Evolutionary conservation across 2,113 vertebrate genomes (phyloP).

Genomic region (Beaufortia kweichowensis): DNA sequence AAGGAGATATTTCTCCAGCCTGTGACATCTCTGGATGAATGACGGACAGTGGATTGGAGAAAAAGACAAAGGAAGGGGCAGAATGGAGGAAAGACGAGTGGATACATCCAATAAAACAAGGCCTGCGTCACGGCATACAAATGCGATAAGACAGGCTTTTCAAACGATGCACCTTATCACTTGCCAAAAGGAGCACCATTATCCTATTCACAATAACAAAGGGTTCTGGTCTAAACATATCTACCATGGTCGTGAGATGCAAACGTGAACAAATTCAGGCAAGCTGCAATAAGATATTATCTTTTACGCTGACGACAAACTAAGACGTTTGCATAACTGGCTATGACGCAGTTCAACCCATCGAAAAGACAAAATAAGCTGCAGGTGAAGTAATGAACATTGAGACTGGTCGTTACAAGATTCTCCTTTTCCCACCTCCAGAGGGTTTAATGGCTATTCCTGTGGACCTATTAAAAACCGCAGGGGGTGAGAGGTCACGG

Average conservation of each 20-base stretch:
- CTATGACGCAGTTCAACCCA: neutral
- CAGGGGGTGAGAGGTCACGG: constrained; percentile 56
- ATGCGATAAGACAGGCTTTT: constrained; percentile 55
- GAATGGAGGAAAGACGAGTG: constrained; percentile 54
- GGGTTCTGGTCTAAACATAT: constrained; percentile 43
- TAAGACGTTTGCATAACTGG: neutral
- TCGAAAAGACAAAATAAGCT: neutral
- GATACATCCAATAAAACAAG: constrained; percentile 78
- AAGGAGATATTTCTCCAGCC: constrained; percentile 72
- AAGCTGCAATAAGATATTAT: neutral
- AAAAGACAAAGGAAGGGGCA: constrained; percentile 60
- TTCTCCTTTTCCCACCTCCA: constrained; percentile 49
- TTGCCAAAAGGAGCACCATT: constrained; percentile 41
- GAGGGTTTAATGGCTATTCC: constrained; percentile 56
- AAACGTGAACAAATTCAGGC: constrained; percentile 10
- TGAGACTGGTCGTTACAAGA: constrained; percentile 33
- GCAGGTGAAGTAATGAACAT: neutral
- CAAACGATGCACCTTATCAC: constrained; percentile 57
- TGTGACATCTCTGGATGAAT: constrained; percentile 81
- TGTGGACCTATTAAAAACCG: constrained; percentile 72
- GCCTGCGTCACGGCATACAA: constrained; percentile 53
- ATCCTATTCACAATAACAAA: constrained; percentile 39
- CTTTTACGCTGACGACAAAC: neutral
- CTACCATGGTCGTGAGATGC: neutral
- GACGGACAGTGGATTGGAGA: constrained; percentile 74